phyloP scores from a whole-genome alignment of 2,797 vertebrate species.

The Acrossocheilus fasciatus region DNA sequence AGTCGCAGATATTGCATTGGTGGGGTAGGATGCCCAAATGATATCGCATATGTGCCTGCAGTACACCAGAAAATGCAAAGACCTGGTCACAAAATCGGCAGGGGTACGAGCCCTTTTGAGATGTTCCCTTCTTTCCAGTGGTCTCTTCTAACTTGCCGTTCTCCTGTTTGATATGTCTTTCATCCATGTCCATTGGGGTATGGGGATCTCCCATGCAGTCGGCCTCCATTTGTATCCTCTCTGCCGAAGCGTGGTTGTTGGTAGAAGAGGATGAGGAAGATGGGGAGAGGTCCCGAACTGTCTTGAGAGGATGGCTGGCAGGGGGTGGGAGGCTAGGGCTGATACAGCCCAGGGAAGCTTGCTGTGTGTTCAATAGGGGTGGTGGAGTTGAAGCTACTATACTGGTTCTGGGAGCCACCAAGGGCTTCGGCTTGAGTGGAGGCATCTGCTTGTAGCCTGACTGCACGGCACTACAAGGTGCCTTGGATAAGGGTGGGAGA shows the following conservation, averaged over 20 bases:
- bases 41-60: constrained; percentile 93
- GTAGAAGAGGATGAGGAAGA: constrained; percentile 69
- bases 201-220: constrained; percentile 87
- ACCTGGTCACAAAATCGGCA: constrained; percentile 95
- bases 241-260: constrained; percentile 48
- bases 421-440: constrained; percentile 93
- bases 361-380: constrained; percentile 89
- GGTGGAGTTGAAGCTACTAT: constrained; percentile 90
- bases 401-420: constrained; percentile 87
- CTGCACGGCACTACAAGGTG: constrained; percentile 71
- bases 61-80: constrained; percentile 88
- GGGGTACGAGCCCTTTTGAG: constrained; percentile 79
- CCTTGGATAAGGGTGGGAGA: constrained; percentile 78
- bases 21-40: constrained; percentile 93
- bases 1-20: constrained; percentile 97
- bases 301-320: constrained; percentile 81
- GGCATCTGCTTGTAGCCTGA: constrained; percentile 91
- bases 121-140: constrained; percentile 80
- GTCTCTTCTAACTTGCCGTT: constrained; percentile 77
- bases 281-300: constrained; percentile 75
- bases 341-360: constrained; percentile 91
- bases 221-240: constrained; percentile 81
- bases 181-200: constrained; percentile 80
- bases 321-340: constrained; percentile 91
- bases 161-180: constrained; percentile 88